Evolutionary conservation across 2,888 invertebrate genomes (phyloP).

Genomic region (Eupsilia transversa): DNA sequence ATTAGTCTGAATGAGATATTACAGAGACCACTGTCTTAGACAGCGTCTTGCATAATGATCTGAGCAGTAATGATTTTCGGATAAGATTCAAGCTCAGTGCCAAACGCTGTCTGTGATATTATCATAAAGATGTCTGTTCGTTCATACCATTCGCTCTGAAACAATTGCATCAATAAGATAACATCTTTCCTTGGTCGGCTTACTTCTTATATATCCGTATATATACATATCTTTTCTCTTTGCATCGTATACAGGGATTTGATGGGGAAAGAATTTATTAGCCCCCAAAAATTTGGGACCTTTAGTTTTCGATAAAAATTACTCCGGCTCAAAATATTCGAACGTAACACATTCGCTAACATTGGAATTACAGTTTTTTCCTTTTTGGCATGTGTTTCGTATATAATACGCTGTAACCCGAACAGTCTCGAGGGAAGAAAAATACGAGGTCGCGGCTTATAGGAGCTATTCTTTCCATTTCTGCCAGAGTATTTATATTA

Average conservation of each 20-base stretch:
- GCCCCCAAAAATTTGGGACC: constrained; percentile 9
- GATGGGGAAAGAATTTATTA: constrained; percentile 43
- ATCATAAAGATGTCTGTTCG: constrained; percentile 53
- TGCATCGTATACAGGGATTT: constrained; percentile 26
- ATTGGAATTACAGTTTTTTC: constrained; percentile 21
- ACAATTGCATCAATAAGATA: constrained; percentile 47
- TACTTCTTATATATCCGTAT: constrained; percentile 19
- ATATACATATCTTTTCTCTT: constrained; percentile 5
- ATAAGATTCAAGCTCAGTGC: constrained; percentile 65
- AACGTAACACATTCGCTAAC: constrained; percentile 29
- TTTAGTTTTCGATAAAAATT: constrained; percentile 28
- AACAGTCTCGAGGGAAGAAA: constrained; percentile 21
- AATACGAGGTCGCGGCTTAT: constrained; percentile 13
- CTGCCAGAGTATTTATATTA: constrained; percentile 29
- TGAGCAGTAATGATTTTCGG: constrained; percentile 56
- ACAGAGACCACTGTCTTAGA: constrained; percentile 62
- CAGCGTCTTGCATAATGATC: constrained; percentile 70
- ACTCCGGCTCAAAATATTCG: constrained; percentile 28
- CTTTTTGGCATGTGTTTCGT: constrained; percentile 24
- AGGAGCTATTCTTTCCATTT: constrained; percentile 35
- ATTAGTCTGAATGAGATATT: constrained; percentile 68
- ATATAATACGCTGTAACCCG: constrained; percentile 31
- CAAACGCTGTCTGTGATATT: constrained; percentile 55
- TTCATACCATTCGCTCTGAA: constrained; percentile 37
- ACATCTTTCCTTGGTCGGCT: constrained; percentile 18